A percentile compares a stretch with the other conserved stretches of the same genome.
These are phyloP conservation scores for Oceanodroma tethys DNA, from an alignment of 2,113 vertebrate genomes.

Conservation along the genomic window DNA sequence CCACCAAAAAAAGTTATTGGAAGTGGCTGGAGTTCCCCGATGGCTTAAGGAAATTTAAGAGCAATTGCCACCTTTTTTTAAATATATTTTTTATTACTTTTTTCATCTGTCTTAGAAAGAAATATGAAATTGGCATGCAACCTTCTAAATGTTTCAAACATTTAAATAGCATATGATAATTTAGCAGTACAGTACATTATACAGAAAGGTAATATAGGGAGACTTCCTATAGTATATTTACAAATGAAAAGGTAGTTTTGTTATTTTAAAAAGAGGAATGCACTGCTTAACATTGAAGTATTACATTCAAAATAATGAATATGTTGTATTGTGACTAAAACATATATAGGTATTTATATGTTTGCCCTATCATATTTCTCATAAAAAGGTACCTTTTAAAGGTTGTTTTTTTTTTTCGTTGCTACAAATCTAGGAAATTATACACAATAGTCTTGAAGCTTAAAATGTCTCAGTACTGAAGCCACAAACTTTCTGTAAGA, in stretches of 20 bases:
- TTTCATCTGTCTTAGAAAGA: slow-evolving; percentile 81
- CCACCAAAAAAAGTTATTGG: not conserved
- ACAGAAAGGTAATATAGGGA: slow-evolving; percentile 73
- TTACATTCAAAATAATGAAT: slow-evolving; percentile 45
- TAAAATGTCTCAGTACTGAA: slow-evolving; percentile 24
- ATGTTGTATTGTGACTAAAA: slow-evolving; percentile 49
- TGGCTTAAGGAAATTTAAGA: not conserved
- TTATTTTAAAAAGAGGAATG: slow-evolving; percentile 72
- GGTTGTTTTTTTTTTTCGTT: not conserved
- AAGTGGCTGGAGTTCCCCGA: not conserved
- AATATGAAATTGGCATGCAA: slow-evolving; percentile 84
- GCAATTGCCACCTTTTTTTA: not conserved
- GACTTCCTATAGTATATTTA: slow-evolving; percentile 76
- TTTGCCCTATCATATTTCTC: slow-evolving; percentile 25
- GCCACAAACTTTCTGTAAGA: slow-evolving; percentile 2
- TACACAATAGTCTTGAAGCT: slow-evolving; percentile 29
- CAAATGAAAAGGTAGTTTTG: slow-evolving; percentile 68
- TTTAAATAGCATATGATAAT: slow-evolving; percentile 85
- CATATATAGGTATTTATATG: slow-evolving; percentile 23
- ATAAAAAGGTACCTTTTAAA: slow-evolving; percentile 53
- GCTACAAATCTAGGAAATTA: slow-evolving; percentile 41
- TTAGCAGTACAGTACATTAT: slow-evolving; percentile 79
- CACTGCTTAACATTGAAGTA: slow-evolving; percentile 55
- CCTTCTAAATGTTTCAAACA: slow-evolving; percentile 77
- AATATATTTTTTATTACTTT: slow-evolving; percentile 80